These are phyloP conservation scores for Prunella himalayana DNA, from an alignment of 2,113 vertebrate genomes.

Conservation along the genomic window DNA sequence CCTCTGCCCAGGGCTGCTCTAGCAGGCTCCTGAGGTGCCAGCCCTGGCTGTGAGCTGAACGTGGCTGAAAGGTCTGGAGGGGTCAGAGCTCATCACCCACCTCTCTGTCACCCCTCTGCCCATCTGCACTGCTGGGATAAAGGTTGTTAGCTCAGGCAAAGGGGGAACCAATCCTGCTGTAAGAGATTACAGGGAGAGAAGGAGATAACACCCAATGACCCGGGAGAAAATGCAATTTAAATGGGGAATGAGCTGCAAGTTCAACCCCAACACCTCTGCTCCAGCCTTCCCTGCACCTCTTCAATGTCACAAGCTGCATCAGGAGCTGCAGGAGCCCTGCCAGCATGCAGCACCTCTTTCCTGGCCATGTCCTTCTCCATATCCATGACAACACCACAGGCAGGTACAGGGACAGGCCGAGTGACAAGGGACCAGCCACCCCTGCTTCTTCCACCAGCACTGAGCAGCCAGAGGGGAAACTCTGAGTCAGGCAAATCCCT, in stretches of 20 bases:
- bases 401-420: not conserved
- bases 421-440: not conserved
- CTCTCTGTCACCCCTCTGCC: not conserved
- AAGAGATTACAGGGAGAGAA: not conserved
- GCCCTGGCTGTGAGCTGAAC: not conserved
- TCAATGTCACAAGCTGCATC: not conserved
- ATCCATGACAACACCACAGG: not conserved
- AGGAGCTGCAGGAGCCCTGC: not conserved
- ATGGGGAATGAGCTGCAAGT: not conserved
- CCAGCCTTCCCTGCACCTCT: not conserved
- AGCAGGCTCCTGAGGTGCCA: not conserved
- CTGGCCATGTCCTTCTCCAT: not conserved
- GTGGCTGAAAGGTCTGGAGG: not conserved
- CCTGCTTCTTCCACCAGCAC: not conserved
- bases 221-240: not conserved
- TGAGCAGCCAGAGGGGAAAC: not conserved
- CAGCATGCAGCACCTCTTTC: not conserved
- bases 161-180: not conserved
- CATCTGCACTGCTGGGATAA: not conserved
- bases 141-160: not conserved
- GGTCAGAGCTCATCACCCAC: not conserved
- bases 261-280: not conserved
- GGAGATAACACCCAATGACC: not conserved
- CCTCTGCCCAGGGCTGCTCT: not conserved
- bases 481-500: not conserved